phyloP scores from a whole-genome alignment of 2,797 vertebrate species.

The Bradypodion pumilum region DNA sequence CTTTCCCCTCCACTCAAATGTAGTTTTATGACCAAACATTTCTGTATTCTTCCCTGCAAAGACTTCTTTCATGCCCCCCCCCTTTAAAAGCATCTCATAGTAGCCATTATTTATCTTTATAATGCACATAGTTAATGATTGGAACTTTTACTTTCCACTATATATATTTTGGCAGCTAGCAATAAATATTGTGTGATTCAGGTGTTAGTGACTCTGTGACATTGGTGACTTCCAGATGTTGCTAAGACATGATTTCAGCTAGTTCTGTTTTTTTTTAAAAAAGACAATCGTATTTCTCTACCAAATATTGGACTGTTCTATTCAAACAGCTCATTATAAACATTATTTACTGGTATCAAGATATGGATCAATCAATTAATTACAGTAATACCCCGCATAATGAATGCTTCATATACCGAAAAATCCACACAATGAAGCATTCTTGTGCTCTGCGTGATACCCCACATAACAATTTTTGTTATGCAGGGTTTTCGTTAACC shows the following conservation, averaged over 20 bases:
- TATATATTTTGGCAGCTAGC: constrained; percentile 74
- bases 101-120: constrained; percentile 78
- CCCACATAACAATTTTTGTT: too few relatives aligned
- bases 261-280: constrained; percentile 40
- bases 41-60: constrained; percentile 75
- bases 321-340: constrained; percentile 4
- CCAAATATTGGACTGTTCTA: not conserved
- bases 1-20: constrained; percentile 50
- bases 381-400: too few relatives aligned
- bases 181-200: constrained; percentile 70
- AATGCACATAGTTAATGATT: constrained; percentile 61
- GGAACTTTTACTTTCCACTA: constrained; percentile 66
- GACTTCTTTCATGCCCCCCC: constrained; percentile 73
- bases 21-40: constrained; percentile 78
- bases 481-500: too few relatives aligned
- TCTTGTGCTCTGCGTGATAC: too few relatives aligned
- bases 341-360: not conserved
- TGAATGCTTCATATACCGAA: too few relatives aligned
- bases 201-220: constrained; percentile 55
- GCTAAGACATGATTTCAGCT: constrained; percentile 32
- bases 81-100: constrained; percentile 75
- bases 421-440: too few relatives aligned
- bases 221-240: constrained; percentile 47
- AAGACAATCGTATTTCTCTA: not conserved
- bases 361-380: not conserved